Percentiles rank a stretch among this genome's conserved stretches.
phyloP scores from a whole-genome alignment of 53 echinoderm and acorn worm genomes.

The Actinopyga echinites region DNA sequence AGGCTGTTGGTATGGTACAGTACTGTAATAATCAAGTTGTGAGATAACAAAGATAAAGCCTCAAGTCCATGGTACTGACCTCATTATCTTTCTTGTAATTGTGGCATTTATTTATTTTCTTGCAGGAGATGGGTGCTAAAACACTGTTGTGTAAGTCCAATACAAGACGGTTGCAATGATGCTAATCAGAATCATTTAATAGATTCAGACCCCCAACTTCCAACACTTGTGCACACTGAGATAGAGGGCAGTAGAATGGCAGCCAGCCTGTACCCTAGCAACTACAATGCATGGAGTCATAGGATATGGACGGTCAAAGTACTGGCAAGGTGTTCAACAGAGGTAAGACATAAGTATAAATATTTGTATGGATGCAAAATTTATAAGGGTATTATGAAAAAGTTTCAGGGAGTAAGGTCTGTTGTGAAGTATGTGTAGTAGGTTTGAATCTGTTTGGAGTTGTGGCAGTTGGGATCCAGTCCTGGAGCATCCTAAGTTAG shows the following conservation, averaged over 20 bases:
- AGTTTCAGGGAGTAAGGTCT: no score
- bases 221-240: background rate
- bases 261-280: slow-evolving; percentile 73
- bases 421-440: no score
- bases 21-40: no score
- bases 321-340: slow-evolving; percentile 51
- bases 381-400: no score
- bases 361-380: no score
- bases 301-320: slow-evolving; percentile 86
- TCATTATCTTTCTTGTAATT: background rate
- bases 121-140: slow-evolving; percentile 21
- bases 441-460: no score
- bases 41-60: no score
- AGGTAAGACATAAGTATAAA: slow-evolving; percentile 48
- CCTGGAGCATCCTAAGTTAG: no score
- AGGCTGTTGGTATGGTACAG: no score
- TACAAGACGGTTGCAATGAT: background rate
- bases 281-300: slow-evolving; percentile 98
- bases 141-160: background rate
- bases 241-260: slow-evolving; percentile 38
- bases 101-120: background rate
- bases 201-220: background rate
- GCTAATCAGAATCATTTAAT: background rate
- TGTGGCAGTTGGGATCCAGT: no score
- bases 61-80: no score